Base-by-base conservation (phyloP, 2,888 invertebrate species). In the Druceiella hillmani region DNA sequence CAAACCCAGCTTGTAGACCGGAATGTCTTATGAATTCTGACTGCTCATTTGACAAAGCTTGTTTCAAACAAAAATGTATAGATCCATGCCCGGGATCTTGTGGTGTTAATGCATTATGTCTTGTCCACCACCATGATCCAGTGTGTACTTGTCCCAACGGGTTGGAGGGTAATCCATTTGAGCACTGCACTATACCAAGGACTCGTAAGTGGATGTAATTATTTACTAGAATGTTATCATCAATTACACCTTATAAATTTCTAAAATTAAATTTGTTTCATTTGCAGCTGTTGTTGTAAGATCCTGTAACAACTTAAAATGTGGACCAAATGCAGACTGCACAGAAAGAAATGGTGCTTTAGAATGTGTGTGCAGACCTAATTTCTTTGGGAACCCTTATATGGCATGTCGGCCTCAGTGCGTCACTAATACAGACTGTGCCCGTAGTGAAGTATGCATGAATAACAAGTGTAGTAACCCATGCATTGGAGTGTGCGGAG, bases 51-150 rank as follows among this genome's bases (percentile, higher is more conserved):
- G 71, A 86, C 56, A 80, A 74, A 53, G 84, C 87, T 37, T 90
- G 89, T 55, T 64, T 87, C 33, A 77, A 79, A 45, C 79, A 81
- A 50, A 77, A 73, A 55, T 90, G 90, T 55, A 59, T 77, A 9
- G 83, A 89, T 61, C 87, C 87, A 11, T 88, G 87, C 50, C 80
- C 81, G 5, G 87, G 87, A 32, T 82, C 85, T 3, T 87, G 87
- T 55, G 87, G 87, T 29, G 74, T 82, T 31, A 82, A 81, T 53
- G 82, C 87, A 28, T 56, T 77, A 40, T 87, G 87, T 55, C 66
- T 66, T 22, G 80, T 81, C n/a, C 76, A 83, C 45, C 70, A 77
- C 36, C 87, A 87, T 51, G 76, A 79, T 44, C 87, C 87, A 7
- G 75, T 84, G 30, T 87, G 87, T 57, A 72, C 75, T 33, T 87